Percentiles rank a stretch among this genome's conserved stretches.
These are phyloP conservation scores for Pycnomerus fuliginosus DNA, from an alignment of 2,888 invertebrate species.

Conservation along the genomic window DNA sequence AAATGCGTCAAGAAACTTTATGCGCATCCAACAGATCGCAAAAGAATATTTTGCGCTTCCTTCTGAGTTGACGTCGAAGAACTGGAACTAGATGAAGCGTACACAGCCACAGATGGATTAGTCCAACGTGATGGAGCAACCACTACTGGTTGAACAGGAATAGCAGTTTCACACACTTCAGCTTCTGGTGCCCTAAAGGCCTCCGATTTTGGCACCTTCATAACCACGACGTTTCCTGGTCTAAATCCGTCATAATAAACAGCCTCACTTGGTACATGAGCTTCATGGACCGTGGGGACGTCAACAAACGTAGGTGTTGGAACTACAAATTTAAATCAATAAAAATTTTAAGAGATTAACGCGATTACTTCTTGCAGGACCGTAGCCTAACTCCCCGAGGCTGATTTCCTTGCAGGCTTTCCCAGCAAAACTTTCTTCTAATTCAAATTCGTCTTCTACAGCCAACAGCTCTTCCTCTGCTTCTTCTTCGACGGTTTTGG, in stretches of 20 bases:
- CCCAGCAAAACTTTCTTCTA: slow-evolving; percentile 7
- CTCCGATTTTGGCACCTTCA: slow-evolving; percentile 29
- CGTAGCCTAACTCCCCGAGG: slow-evolving; percentile 54
- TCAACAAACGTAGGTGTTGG: slow-evolving; percentile 29
- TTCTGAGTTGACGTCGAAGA: too few species aligned
- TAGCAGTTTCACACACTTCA: too few species aligned
- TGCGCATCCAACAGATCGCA: too few species aligned
- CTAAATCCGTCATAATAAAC: slow-evolving; percentile 34
- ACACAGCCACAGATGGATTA: too few species aligned
- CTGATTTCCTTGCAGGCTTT: slow-evolving; percentile 38
- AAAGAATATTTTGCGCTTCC: too few species aligned
- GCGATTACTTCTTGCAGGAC: slow-evolving; percentile 46
- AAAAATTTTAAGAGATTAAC: not conserved
- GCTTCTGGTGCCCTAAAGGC: too few species aligned
- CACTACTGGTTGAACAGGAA: too few species aligned
- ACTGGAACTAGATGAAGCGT: too few species aligned
- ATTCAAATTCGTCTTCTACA: slow-evolving; percentile 28
- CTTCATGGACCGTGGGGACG: slow-evolving; percentile 23
- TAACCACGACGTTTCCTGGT: slow-evolving; percentile 38
- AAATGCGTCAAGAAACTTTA: too few species aligned
- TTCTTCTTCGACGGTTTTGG: slow-evolving; percentile 40
- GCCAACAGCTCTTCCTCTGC: slow-evolving; percentile 43
- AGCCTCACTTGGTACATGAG: slow-evolving; percentile 11
- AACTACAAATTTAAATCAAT: slow-evolving; percentile 25
- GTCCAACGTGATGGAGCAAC: too few species aligned